These are phyloP conservation scores for Corvus moneduloides DNA, from an alignment of 2,113 vertebrate species.

Conservation along the genomic window DNA sequence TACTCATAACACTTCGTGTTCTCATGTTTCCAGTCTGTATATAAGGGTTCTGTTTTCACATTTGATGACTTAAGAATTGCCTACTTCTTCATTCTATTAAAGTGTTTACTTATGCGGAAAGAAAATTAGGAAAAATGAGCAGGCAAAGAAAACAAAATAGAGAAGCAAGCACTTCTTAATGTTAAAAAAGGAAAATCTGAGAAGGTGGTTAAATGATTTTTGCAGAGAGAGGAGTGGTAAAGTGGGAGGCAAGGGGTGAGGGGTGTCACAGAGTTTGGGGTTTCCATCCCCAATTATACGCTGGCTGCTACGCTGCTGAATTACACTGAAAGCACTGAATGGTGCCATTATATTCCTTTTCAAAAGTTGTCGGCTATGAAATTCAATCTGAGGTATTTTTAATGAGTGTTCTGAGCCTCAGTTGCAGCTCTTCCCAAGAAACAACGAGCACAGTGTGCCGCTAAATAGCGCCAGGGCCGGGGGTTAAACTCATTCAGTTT, in stretches of 20 bases:
- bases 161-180: background rate
- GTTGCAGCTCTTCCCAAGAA: slow-evolving; percentile 53
- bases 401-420: slow-evolving; percentile 57
- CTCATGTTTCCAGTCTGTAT: background rate
- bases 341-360: slow-evolving; percentile 65
- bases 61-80: background rate
- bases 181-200: background rate
- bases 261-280: background rate
- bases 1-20: background rate
- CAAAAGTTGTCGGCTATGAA: slow-evolving; percentile 63
- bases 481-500: slow-evolving; percentile 61
- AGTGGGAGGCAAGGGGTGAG: background rate
- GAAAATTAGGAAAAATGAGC: slow-evolving; percentile 7
- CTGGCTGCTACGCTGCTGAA: background rate
- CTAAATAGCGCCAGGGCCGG: background rate
- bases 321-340: slow-evolving; percentile 62
- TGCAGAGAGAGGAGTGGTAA: background rate
- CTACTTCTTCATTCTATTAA: background rate
- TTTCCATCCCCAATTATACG: background rate
- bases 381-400: slow-evolving; percentile 73
- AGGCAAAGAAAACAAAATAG: background rate
- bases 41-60: background rate
- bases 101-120: background rate
- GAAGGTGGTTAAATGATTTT: background rate
- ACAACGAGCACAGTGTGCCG: slow-evolving; percentile 72